Base-by-base conservation (phyloP, 2,888 invertebrate species). In the Sipha maydis region DNA sequence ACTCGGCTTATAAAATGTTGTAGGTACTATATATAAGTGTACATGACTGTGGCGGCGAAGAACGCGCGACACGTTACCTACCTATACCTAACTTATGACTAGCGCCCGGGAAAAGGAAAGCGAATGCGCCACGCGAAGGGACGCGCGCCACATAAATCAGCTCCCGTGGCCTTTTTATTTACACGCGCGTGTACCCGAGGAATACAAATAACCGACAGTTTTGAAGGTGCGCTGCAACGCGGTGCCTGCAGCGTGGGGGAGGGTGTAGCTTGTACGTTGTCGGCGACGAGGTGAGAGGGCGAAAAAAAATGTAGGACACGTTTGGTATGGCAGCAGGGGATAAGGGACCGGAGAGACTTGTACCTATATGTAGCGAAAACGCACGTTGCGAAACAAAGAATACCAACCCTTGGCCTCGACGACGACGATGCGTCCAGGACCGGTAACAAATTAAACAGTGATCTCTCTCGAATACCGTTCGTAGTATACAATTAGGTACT, bases 121-220 rank as follows among this genome's bases (percentile, higher is more conserved):
- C 34, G 34, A 8, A 34, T 28, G 14, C 17, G 71, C 17, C 71
- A 0, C 14, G 14, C 31, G 54, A 17, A 31, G 21, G 28, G 71
- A 31, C 7, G 21, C 71, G 73, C 14, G 71, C 38, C 73, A 73
- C 86, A 80, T 86, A 80, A 86, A 86, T 86, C 79, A 86, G 73
- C 56, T 17, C 28, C 9, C 34, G 54, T 25, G 21, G 31, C 56
- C 38, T 86, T 73, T 83, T 83, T 83, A 19, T 82, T 48, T 48
- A 31, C n/a, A 41, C 48, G 48, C 34, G 34, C 41, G 75, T 19
- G 48, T 48, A 48, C 48, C 48, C 75, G 38, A 28, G 69, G 69
- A 69, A 69, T 69, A 69, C 69, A 28, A 69, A 69, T 69, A 48
- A 48, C 48, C 48, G 48, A 48, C 48, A 48, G 11, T 48, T 48